Base-by-base conservation (phyloP, 2,113 vertebrate species). In the Stigmatopora nigra region DNA sequence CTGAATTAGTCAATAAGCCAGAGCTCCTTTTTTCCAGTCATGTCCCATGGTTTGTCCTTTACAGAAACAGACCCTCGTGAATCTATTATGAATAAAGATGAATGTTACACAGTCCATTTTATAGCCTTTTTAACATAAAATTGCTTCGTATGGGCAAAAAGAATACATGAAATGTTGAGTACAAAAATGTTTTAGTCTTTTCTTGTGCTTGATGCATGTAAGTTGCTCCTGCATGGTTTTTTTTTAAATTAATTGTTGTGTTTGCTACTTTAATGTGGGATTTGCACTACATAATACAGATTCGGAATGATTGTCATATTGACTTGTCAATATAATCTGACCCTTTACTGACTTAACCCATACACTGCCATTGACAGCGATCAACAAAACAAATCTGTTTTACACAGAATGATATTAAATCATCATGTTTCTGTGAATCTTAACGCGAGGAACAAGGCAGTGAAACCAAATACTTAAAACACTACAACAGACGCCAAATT, bases 131-230 rank as follows among this genome's bases (percentile, higher is more conserved):
- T 82, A 9, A 78, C 65, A 60, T 20, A 52, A 59, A 38, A 17
- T 4, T 5, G 16, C 75, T 9, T 65, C 19, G 63, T 41, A n/a
- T 14, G 68, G 44, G 51, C 64, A 65, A 68, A 71, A 65, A 61
- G 12, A 41, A 82, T 63, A 63, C 59, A 35, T 36, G 51, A 64
- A 5, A 62, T 72, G 74, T 63, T 60, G 58, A 31, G 11, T 3
- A 41, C 44, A 61, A 45, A 44, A 7, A 15, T 64, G 13, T 76
- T 61, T 12, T 70, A n/a, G 9, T 83, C 70, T 51, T 64, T 65
- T 61, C 69, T 45, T 75, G 79, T 83, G 82, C 72, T 69, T 72
- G 69, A 14, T 82, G 81, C 81, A 84, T 83, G 82, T 63, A 64
- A 75, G 68, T 41, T 58, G 65, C 65, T 67, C 65, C 57, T 44